Percentiles rank a stretch among this genome's conserved stretches.
Evolutionary conservation across 2,888 invertebrate genomes (phyloP).

Genomic region (Trichogramma dendrolimi): DNA sequence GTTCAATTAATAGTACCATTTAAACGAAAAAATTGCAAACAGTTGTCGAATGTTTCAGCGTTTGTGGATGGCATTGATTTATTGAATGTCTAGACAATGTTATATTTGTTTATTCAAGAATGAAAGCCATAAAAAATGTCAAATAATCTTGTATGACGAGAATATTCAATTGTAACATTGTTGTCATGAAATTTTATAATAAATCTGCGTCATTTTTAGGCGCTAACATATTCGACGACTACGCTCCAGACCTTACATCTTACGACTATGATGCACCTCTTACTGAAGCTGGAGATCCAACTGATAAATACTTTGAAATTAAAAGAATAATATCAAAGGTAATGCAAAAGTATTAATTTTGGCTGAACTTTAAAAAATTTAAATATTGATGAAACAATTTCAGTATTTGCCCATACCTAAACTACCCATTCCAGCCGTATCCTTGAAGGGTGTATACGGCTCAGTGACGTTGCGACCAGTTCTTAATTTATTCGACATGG

Average conservation of each 20-base stretch:
- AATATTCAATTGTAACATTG: conserved; percentile 14
- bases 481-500: conserved; percentile 48
- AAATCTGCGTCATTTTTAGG: conserved; percentile 36
- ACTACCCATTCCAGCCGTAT: conserved; percentile 49
- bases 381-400: conserved; percentile 26
- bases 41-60: conserved; percentile 22
- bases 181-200: background rate
- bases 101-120: too few species aligned
- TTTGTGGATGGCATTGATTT: conserved; percentile 20
- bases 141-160: background rate
- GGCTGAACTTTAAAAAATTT: background rate
- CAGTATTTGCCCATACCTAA: conserved; percentile 60
- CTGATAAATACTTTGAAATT: conserved; percentile 73
- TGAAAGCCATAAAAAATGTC: too few species aligned
- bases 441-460: conserved; percentile 65
- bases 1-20: background rate
- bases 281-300: conserved; percentile 83
- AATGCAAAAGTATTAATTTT: conserved; percentile 28
- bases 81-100: background rate
- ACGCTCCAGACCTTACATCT: conserved; percentile 70
- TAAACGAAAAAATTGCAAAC: background rate
- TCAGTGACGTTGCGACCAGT: conserved; percentile 56
- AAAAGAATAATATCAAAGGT: conserved; percentile 61
- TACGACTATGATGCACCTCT: conserved; percentile 92
- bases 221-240: conserved; percentile 53